Percentiles rank a stretch among this genome's conserved stretches.
Conservation (phyloP, 2,888 invertebrate genomes). For the Eristalis tenax region DNA sequence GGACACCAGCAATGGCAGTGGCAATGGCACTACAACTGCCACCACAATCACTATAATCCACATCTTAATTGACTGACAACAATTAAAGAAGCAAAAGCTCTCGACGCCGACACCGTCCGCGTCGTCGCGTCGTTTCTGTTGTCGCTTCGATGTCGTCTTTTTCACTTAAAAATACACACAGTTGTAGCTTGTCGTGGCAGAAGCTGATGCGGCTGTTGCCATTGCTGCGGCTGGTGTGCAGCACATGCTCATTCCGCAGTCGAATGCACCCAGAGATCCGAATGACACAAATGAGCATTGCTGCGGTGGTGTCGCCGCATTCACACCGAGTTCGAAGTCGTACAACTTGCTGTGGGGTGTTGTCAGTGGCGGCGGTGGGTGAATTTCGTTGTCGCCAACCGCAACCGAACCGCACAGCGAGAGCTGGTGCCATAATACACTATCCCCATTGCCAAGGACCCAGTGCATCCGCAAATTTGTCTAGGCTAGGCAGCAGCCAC, state of each 20-base stretch:
- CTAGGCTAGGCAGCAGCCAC: conserved; percentile 44
- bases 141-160: not conserved
- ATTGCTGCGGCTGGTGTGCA: conserved; percentile 1
- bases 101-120: not conserved
- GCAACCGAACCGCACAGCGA: conserved; percentile 51
- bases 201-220: not conserved
- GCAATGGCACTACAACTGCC: not conserved
- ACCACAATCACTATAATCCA: conserved; percentile 25
- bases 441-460: conserved; percentile 64
- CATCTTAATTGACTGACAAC: conserved; percentile 60
- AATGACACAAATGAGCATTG: conserved; percentile 56
- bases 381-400: conserved; percentile 47
- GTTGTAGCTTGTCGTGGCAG: not conserved
- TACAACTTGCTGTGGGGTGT: conserved; percentile 22
- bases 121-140: conserved; percentile 24
- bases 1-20: not conserved
- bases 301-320: conserved; percentile 41
- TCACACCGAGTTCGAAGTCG: conserved; percentile 38
- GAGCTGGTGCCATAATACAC: conserved; percentile 48
- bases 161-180: conserved; percentile 16
- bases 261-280: conserved; percentile 21
- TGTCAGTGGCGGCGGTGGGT: conserved; percentile 15
- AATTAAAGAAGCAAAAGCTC: conserved; percentile 49
- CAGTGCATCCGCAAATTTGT: conserved; percentile 66
- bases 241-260: conserved; percentile 9